Conservation (phyloP, 2,113 vertebrate genomes). For the Hepsetus odoe region DNA sequence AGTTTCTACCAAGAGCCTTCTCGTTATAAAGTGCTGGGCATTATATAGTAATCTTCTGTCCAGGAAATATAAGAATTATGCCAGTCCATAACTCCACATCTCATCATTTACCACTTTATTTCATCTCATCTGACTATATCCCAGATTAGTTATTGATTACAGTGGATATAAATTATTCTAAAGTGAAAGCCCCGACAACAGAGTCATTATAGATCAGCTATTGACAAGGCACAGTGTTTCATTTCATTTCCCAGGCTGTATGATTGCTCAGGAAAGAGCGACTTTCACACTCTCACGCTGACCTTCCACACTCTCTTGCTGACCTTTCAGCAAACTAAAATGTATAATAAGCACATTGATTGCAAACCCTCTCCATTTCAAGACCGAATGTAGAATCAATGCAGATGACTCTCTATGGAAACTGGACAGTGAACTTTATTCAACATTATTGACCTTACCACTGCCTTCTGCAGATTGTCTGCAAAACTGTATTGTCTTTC, state of each 20-base stretch:
- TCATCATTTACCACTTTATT: slow-evolving; percentile 80
- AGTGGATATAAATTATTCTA: slow-evolving; percentile 76
- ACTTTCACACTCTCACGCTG: slow-evolving; percentile 68
- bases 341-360: slow-evolving; percentile 57
- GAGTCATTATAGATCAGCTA: slow-evolving; percentile 73
- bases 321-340: slow-evolving; percentile 67
- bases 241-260: slow-evolving; percentile 63
- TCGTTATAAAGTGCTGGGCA: background rate
- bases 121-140: slow-evolving; percentile 71
- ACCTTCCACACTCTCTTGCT: slow-evolving; percentile 67
- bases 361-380: slow-evolving; percentile 2
- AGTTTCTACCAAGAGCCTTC: background rate
- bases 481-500: background rate
- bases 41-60: slow-evolving; percentile 5
- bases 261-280: slow-evolving; percentile 60
- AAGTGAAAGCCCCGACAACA: slow-evolving; percentile 77
- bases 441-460: background rate
- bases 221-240: slow-evolving; percentile 71
- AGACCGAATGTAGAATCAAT: slow-evolving; percentile 46
- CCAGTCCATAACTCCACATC: slow-evolving; percentile 36
- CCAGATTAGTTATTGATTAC: slow-evolving; percentile 82
- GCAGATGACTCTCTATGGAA: background rate
- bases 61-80: slow-evolving; percentile 7
- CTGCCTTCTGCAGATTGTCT: too few relatives aligned
- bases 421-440: background rate